Percentiles rank a stretch among this genome's conserved stretches.
Conservation (phyloP, 2,888 invertebrate genomes). For the Dryococelus australis region DNA sequence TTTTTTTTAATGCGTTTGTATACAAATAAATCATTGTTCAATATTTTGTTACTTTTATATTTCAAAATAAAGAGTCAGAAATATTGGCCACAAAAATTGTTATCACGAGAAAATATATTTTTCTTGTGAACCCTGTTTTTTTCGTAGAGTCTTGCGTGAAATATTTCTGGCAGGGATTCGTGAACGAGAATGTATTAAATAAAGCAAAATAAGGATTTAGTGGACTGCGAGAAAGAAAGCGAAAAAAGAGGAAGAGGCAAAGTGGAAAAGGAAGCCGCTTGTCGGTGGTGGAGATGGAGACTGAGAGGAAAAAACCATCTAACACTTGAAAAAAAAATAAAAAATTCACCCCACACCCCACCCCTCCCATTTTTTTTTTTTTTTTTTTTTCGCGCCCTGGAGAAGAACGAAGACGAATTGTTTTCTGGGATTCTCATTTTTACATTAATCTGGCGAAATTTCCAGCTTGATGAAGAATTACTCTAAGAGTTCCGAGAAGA, state of each 20-base stretch:
- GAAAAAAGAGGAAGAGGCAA: not conserved
- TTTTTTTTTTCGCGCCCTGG: not conserved
- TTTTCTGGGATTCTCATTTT: not conserved
- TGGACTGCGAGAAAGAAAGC: not conserved
- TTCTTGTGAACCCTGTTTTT: not conserved
- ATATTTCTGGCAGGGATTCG: not conserved
- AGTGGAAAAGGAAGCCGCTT: not conserved
- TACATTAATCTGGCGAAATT: not conserved
- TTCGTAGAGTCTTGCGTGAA: not conserved
- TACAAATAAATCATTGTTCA: no score
- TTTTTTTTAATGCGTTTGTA: no score
- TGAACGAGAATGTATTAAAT: slow-evolving; percentile 16
- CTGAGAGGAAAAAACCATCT: not conserved
- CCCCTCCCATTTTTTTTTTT: no score
- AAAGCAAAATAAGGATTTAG: slow-evolving; percentile 10
- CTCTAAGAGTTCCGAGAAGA: not conserved
- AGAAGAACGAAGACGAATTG: slow-evolving; percentile 10
- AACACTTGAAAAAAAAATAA: not conserved
- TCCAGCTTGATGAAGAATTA: slow-evolving; percentile 16
- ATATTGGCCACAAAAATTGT: no score
- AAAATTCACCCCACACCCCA: no score
- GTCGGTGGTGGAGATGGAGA: not conserved
- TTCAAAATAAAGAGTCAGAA: no score
- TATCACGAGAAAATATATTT: not conserved
- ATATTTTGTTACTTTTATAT: no score